These are phyloP conservation scores for Semibalanus balanoides DNA, from an alignment of 1,140 invertebrate species.

Conservation along the genomic window DNA sequence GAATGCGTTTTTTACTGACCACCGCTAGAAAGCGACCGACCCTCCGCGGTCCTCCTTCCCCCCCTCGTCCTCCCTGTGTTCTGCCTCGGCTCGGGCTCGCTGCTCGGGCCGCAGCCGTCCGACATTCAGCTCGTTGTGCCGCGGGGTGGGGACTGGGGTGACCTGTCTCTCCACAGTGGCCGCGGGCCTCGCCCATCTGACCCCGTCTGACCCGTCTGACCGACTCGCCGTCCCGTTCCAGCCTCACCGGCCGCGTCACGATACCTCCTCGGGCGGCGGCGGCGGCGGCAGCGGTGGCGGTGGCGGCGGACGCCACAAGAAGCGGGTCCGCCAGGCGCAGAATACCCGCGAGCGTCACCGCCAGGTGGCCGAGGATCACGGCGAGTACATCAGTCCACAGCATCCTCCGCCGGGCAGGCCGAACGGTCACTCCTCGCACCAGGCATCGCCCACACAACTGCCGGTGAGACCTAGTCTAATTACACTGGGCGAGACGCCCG, in stretches of 20 bases:
- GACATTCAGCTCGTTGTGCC: too few relatives aligned
- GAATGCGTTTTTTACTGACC: too few relatives aligned
- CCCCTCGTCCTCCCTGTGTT: too few relatives aligned
- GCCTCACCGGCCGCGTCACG: background rate
- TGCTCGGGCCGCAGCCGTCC: background rate
- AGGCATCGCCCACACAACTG: background rate
- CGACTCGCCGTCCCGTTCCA: too few relatives aligned
- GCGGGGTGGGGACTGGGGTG: too few relatives aligned
- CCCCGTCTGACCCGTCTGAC: background rate
- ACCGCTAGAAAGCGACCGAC: too few relatives aligned
- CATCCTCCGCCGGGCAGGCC: slow-evolving; percentile 21
- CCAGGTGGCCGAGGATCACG: slow-evolving; percentile 63
- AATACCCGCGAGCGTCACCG: slow-evolving; percentile 71
- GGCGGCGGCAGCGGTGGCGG: slow-evolving; percentile 36
- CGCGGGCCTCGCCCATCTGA: too few relatives aligned
- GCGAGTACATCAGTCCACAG: slow-evolving; percentile 68
- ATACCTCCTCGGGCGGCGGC: slow-evolving; percentile 29
- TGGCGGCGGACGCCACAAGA: slow-evolving; percentile 52
- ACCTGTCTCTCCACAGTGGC: too few relatives aligned
- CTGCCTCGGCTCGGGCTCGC: background rate
- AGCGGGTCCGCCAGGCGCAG: slow-evolving; percentile 63
- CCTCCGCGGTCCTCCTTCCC: too few relatives aligned
- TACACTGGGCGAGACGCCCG: too few relatives aligned
- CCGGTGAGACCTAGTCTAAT: background rate
- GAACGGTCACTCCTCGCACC: slow-evolving; percentile 6